A percentile compares a stretch with the other conserved stretches of the same genome.
phyloP scores from a whole-genome alignment of 2,113 vertebrate species.

The Dipodomys spectabilis region DNA sequence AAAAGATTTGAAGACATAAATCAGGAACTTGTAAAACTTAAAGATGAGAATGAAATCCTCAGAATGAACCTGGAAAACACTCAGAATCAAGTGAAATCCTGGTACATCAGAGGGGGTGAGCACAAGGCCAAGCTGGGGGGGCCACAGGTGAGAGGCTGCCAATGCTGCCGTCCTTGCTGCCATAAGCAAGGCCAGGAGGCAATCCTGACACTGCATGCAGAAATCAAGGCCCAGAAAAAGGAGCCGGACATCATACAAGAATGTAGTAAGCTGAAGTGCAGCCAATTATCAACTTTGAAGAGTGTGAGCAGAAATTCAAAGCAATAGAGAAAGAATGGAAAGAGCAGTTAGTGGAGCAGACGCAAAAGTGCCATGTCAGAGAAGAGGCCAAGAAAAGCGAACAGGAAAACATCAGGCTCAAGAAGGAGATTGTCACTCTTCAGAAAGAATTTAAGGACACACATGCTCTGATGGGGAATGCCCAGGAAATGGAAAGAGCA shows the following conservation, averaged over 20 bases:
- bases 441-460: constrained; percentile 84
- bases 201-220: constrained; percentile 85
- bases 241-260: constrained; percentile 96
- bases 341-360: too few species aligned
- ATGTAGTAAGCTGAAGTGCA: constrained; percentile 92
- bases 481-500: too few species aligned
- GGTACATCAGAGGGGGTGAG: constrained; percentile 87
- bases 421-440: constrained; percentile 83
- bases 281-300: constrained; percentile 87
- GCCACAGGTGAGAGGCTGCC: constrained; percentile 72
- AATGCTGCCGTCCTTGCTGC: background rate
- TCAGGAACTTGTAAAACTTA: too few species aligned
- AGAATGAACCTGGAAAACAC: too few species aligned
- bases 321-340: constrained; percentile 33
- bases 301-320: constrained; percentile 89
- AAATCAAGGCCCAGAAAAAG: constrained; percentile 79
- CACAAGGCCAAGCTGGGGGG: constrained; percentile 80
- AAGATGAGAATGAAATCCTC: too few species aligned
- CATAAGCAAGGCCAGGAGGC: constrained; percentile 87
- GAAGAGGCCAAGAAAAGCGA: constrained; percentile 57
- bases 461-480: too few species aligned
- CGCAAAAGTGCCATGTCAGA: too few species aligned
- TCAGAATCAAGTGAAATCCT: constrained; percentile 78
- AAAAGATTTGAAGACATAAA: too few species aligned
- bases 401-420: constrained; percentile 88